Evolutionary conservation across 2,888 invertebrate genomes (phyloP).

Genomic region (Brenthis hecate): DNA sequence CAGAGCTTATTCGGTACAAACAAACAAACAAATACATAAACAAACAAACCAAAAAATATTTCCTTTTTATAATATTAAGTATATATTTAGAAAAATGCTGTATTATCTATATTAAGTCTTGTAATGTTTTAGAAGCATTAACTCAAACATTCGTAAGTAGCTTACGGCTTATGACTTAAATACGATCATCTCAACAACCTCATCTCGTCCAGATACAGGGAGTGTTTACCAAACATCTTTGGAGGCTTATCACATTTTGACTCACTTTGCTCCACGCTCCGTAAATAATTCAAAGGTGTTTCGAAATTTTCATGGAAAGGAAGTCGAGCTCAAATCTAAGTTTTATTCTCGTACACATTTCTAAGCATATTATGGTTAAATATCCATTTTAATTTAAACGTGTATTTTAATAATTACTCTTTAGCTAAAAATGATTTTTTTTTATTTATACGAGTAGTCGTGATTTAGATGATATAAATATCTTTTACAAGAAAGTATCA

Average conservation of each 20-base stretch:
- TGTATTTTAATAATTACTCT: too few species aligned
- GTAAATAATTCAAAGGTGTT: slow-evolving; percentile 22
- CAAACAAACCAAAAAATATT: background rate
- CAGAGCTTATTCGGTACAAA: too few species aligned
- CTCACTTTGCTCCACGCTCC: slow-evolving; percentile 14
- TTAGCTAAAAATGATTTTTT: too few species aligned
- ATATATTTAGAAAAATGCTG: background rate
- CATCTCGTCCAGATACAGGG: slow-evolving; percentile 29
- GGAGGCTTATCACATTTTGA: slow-evolving; percentile 34
- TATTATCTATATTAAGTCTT: background rate
- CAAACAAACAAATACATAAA: background rate
- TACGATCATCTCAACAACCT: slow-evolving; percentile 26
- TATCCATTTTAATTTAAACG: too few species aligned
- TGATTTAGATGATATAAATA: too few species aligned
- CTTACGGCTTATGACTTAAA: slow-evolving; percentile 26
- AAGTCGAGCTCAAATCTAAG: slow-evolving; percentile 3
- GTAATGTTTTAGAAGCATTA: too few species aligned
- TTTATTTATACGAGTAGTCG: too few species aligned
- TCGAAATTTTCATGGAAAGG: background rate
- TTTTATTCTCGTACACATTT: background rate
- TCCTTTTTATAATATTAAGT: background rate
- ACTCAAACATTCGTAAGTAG: too few species aligned
- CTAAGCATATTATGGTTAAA: background rate
- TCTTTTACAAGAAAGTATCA: too few species aligned
- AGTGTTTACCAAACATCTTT: slow-evolving; percentile 36